Evolutionary conservation across 35 echinoderm and acorn worm species (phyloP).

Genomic region (Heliocidaris tuberculata): DNA sequence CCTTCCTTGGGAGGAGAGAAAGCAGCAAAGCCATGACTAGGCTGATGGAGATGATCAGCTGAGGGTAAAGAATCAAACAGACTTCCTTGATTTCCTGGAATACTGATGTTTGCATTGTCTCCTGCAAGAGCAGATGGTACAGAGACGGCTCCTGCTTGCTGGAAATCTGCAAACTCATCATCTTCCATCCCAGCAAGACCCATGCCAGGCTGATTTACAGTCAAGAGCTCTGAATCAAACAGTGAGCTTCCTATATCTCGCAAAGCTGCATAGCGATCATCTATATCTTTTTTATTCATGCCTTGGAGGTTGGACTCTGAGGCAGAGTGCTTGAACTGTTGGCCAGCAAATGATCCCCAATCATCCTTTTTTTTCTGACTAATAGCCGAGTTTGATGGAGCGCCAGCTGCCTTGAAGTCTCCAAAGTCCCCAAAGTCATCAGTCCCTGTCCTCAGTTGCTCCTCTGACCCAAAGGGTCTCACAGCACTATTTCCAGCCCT

Average conservation of each 20-base stretch:
- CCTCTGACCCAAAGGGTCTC: constrained; percentile 30
- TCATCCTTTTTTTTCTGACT: neutral
- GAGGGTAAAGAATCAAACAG: neutral
- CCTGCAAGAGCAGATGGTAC: neutral
- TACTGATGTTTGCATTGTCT: neutral
- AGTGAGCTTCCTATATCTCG: neutral
- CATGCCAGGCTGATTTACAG: neutral
- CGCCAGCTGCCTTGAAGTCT: constrained; percentile 22
- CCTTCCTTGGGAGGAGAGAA: constrained; percentile 29
- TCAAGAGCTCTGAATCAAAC: neutral
- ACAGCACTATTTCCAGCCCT: neutral
- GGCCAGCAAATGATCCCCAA: constrained; percentile 9
- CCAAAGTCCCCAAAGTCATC: constrained; percentile 38
- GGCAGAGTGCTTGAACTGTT: constrained; percentile 33
- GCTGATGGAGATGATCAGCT: neutral
- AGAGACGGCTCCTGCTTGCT: constrained; percentile 14
- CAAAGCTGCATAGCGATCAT: constrained; percentile 40
- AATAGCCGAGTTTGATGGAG: neutral
- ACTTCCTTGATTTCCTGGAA: constrained; percentile 3
- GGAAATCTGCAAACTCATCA: constrained; percentile 37
- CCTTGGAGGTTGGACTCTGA: constrained; percentile 34
- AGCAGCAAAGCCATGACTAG: constrained; percentile 28
- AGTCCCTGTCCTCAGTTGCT: neutral
- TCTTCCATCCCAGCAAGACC: neutral
- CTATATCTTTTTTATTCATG: neutral